phyloP scores from a whole-genome alignment of 2,797 vertebrate species.

The Pangasius mekongensis region DNA sequence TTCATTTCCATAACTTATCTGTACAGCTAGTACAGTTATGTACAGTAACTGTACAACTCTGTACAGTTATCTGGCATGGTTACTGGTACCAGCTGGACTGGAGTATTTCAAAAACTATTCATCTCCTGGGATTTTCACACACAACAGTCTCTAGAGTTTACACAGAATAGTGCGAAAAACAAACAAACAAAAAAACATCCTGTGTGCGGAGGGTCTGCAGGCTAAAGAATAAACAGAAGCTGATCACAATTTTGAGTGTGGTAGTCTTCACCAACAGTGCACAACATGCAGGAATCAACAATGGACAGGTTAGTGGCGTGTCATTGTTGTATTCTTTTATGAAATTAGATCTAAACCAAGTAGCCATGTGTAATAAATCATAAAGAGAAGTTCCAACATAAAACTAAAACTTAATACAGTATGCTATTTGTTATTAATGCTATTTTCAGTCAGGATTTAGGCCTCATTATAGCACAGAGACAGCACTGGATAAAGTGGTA shows the following conservation, averaged over 20 bases:
- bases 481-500: too few species aligned
- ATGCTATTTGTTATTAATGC: neutral
- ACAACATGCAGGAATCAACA: slow-evolving; percentile 80
- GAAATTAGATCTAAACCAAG: neutral
- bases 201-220: too few species aligned
- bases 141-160: too few species aligned
- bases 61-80: too few species aligned
- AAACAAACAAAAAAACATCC: too few species aligned
- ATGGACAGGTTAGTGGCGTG: slow-evolving; percentile 72
- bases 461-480: too few species aligned
- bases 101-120: too few species aligned
- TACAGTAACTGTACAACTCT: too few species aligned
- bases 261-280: slow-evolving; percentile 71
- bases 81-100: too few species aligned
- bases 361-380: neutral
- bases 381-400: neutral
- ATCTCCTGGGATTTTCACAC: too few species aligned
- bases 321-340: neutral
- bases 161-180: too few species aligned
- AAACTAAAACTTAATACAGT: neutral
- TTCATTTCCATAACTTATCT: neutral
- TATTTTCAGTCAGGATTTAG: too few species aligned
- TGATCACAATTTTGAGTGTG: slow-evolving; percentile 71
- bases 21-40: neutral
- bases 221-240: slow-evolving; percentile 66